A percentile compares a stretch with the other conserved stretches of the same genome.
Conservation (phyloP, 2,797 vertebrate genomes). For the Acridotheres tristis region DNA sequence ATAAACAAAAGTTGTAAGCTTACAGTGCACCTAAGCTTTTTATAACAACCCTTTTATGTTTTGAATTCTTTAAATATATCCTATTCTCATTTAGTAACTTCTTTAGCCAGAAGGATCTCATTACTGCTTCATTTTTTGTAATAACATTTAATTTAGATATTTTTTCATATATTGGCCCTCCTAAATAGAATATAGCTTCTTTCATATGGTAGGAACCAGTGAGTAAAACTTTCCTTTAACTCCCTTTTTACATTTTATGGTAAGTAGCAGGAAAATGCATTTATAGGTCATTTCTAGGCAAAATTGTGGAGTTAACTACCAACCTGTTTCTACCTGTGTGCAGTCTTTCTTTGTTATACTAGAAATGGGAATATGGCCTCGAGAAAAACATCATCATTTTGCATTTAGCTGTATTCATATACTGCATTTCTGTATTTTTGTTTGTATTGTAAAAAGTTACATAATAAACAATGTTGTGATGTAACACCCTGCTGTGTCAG, state of each 20-base stretch:
- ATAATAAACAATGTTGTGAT: constrained; percentile 99
- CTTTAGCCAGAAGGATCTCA: constrained; percentile 89
- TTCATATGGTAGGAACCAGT: constrained; percentile 87
- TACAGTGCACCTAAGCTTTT: constrained; percentile 87
- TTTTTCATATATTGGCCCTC: constrained; percentile 89
- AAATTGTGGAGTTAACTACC: constrained; percentile 79
- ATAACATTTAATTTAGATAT: constrained; percentile 92
- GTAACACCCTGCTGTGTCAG: constrained; percentile 61
- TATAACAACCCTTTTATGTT: constrained; percentile 79
- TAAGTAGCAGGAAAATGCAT: constrained; percentile 80
- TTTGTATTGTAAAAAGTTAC: constrained; percentile 99
- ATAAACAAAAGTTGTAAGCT: constrained; percentile 76
- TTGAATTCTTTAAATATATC: constrained; percentile 84
- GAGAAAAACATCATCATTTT: constrained; percentile 80
- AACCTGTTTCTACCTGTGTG: constrained; percentile 80
- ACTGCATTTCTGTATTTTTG: constrained; percentile 95
- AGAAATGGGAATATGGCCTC: constrained; percentile 84
- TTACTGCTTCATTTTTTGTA: constrained; percentile 90
- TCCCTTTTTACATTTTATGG: constrained; percentile 82
- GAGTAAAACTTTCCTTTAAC: constrained; percentile 80
- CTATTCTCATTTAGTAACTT: constrained; percentile 88
- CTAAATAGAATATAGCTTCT: constrained; percentile 89
- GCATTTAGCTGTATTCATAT: constrained; percentile 93
- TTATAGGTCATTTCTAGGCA: constrained; percentile 82
- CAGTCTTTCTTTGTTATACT: constrained; percentile 81